These are phyloP conservation scores for Apotomis turbidana DNA, from an alignment of 2,888 invertebrate species.

Conservation along the genomic window DNA sequence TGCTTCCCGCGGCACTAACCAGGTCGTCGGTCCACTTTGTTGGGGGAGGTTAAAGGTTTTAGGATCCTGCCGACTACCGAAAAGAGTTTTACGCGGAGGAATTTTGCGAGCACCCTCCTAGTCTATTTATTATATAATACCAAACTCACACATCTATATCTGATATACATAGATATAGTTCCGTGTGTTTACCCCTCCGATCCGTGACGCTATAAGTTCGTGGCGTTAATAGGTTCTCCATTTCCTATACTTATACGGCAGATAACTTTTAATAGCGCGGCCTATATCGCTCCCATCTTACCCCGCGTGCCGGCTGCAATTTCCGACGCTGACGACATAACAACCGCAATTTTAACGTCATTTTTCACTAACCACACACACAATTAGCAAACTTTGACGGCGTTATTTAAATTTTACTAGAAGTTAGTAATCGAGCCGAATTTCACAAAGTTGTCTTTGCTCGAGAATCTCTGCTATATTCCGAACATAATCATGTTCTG, in stretches of 20 bases:
- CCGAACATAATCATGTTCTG: too few relatives aligned
- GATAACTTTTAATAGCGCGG: slow-evolving; percentile 35
- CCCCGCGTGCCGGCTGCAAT: slow-evolving; percentile 30
- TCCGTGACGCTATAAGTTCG: slow-evolving; percentile 13
- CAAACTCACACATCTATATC: too few relatives aligned
- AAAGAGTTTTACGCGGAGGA: too few relatives aligned
- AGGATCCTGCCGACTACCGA: too few relatives aligned
- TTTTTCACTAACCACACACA: slow-evolving; percentile 32
- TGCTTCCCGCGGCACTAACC: too few relatives aligned
- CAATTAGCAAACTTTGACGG: slow-evolving; percentile 28
- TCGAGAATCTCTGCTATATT: too few relatives aligned
- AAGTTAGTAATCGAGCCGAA: neutral
- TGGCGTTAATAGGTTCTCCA: slow-evolving; percentile 28
- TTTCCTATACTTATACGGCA: slow-evolving; percentile 21
- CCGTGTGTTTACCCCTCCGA: neutral
- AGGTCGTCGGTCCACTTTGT: too few relatives aligned
- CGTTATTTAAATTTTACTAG: slow-evolving; percentile 22
- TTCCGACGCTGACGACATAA: slow-evolving; percentile 31
- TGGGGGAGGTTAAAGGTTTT: too few relatives aligned
- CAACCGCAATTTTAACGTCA: slow-evolving; percentile 34
- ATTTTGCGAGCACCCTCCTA: too few relatives aligned
- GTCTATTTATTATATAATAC: too few relatives aligned
- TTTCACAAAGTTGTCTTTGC: too few relatives aligned
- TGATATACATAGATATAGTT: neutral
- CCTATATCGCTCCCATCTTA: slow-evolving; percentile 30